These are phyloP conservation scores for Gastracanthus pulcherrimus DNA, from an alignment of 2,888 invertebrate species.

Conservation along the genomic window DNA sequence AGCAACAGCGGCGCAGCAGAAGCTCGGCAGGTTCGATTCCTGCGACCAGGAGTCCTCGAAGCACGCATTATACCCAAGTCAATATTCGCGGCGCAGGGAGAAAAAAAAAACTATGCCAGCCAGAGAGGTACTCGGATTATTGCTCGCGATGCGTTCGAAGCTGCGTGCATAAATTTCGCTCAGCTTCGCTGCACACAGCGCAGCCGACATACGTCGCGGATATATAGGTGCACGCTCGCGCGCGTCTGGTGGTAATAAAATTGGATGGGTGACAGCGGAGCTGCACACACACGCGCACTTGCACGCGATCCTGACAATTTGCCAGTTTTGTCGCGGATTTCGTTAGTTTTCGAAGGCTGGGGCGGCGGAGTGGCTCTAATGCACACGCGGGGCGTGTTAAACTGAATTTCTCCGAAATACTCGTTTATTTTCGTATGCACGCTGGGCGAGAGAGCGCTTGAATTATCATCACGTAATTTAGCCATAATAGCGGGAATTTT, in stretches of 20 bases:
- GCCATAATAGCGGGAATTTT: not conserved
- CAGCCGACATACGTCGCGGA: not conserved
- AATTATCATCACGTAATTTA: not conserved
- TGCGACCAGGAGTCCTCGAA: too few relatives aligned
- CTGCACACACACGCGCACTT: too few relatives aligned
- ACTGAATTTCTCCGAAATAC: not conserved
- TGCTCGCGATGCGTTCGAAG: slow-evolving; percentile 3
- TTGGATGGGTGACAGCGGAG: slow-evolving; percentile 32
- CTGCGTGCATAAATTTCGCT: not conserved
- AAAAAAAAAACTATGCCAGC: not conserved
- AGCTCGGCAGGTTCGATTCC: not conserved
- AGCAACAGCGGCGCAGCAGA: too few relatives aligned
- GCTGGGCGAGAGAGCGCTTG: not conserved
- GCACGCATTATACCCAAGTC: too few relatives aligned
- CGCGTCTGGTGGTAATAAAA: slow-evolving; percentile 31
- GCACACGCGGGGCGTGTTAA: not conserved
- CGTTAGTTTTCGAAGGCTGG: not conserved
- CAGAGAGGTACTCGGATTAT: not conserved
- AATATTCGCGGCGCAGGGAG: too few relatives aligned
- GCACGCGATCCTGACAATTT: slow-evolving; percentile 22
- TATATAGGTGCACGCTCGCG: too few relatives aligned
- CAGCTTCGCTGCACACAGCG: not conserved
- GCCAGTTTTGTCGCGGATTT: slow-evolving; percentile 13
- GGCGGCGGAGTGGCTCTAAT: not conserved
- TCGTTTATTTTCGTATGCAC: not conserved